Evolutionary conservation across 2,888 invertebrate genomes (phyloP).

Genomic region (Ectemnius continuus): DNA sequence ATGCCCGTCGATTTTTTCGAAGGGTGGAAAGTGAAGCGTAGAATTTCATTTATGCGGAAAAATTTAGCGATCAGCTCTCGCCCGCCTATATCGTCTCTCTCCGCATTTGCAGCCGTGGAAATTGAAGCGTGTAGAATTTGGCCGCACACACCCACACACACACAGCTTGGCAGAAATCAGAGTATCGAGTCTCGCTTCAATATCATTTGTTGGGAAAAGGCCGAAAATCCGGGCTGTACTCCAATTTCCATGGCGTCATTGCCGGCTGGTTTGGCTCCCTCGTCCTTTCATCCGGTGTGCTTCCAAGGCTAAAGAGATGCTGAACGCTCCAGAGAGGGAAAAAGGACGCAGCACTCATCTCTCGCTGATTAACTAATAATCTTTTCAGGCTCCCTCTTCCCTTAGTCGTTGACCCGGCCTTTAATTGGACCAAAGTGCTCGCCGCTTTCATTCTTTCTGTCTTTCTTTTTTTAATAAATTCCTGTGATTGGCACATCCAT

Average conservation of each 20-base stretch:
- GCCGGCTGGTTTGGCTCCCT: no score
- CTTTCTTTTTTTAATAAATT: conserved; percentile 39
- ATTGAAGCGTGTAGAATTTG: conserved; percentile 27
- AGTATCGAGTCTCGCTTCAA: no score
- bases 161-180: no score
- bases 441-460: no score
- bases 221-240: no score
- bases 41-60: conserved; percentile 41
- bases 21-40: conserved; percentile 28
- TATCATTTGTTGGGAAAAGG: no score
- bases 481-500: conserved; percentile 43
- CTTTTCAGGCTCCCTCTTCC: background rate
- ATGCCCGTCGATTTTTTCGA: conserved; percentile 32
- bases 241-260: no score
- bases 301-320: no score
- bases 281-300: background rate
- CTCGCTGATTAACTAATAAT: conserved; percentile 14
- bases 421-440: conserved; percentile 42
- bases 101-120: conserved; percentile 46
- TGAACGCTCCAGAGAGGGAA: background rate
- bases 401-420: conserved; percentile 19
- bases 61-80: conserved; percentile 27
- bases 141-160: no score
- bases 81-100: conserved; percentile 31
- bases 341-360: conserved; percentile 24